Percentiles rank a stretch among this genome's conserved stretches.
These are phyloP conservation scores for Mergus octosetaceus DNA, from an alignment of 2,797 vertebrate genomes.

Conservation along the genomic window DNA sequence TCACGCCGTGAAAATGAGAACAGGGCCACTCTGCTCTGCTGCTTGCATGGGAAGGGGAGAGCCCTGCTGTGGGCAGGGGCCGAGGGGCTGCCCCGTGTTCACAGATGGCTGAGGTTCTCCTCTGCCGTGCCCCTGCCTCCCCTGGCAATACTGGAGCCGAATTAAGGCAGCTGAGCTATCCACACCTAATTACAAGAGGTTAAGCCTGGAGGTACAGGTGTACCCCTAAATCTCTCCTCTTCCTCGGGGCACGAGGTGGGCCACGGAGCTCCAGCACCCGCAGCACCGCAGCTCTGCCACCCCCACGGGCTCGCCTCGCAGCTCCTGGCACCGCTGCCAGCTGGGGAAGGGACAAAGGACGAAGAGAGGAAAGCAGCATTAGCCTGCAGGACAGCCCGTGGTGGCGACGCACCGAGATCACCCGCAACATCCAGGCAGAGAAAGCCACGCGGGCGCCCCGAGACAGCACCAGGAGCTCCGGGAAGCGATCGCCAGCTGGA, in stretches of 20 bases:
- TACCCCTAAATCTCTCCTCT: background rate
- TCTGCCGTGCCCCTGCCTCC: background rate
- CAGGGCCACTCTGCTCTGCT: background rate
- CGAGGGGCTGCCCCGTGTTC: background rate
- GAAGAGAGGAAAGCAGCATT: background rate
- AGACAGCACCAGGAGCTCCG: background rate
- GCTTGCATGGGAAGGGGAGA: background rate
- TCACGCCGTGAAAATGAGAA: too few species aligned
- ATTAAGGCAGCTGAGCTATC: background rate
- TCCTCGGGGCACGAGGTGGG: too few species aligned
- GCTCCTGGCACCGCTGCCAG: too few species aligned
- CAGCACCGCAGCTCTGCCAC: background rate
- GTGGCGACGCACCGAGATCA: background rate
- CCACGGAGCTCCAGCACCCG: background rate
- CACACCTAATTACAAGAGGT: background rate
- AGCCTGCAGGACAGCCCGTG: background rate
- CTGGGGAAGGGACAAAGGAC: too few species aligned
- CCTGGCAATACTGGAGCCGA: background rate
- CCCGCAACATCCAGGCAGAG: too few species aligned
- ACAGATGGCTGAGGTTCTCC: background rate
- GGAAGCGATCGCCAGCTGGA: accelerated
- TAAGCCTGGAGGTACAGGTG: too few species aligned
- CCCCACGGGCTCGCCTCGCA: too few species aligned
- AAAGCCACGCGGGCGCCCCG: too few species aligned
- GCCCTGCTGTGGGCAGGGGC: background rate